Evolutionary conservation across 1,140 invertebrate genomes (phyloP).

Genomic region (Chelonus insularis): DNA sequence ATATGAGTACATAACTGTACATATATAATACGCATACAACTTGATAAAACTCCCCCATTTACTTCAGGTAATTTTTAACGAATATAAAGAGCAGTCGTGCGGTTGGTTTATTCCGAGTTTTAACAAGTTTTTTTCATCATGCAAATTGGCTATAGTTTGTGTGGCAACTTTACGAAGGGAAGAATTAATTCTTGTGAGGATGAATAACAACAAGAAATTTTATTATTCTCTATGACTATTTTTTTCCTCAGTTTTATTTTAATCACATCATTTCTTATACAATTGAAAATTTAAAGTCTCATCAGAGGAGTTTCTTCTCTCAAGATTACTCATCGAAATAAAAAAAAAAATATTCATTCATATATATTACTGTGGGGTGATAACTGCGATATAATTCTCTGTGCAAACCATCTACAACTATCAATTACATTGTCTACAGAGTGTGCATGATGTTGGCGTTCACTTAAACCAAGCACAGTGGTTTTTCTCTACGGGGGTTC

Average conservation of each 20-base stretch:
- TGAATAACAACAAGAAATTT: slow-evolving; percentile 7
- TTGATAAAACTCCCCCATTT: background rate
- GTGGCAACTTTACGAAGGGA: background rate
- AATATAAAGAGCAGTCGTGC: slow-evolving; percentile 14
- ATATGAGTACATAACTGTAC: no score
- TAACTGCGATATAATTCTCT: slow-evolving; percentile 46
- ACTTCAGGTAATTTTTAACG: background rate
- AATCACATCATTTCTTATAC: no score
- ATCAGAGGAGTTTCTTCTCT: no score
- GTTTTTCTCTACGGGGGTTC: slow-evolving; percentile 15
- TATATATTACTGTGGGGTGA: background rate
- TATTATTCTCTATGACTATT: background rate
- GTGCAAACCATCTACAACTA: slow-evolving; percentile 41
- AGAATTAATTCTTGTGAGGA: background rate
- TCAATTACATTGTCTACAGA: slow-evolving; percentile 41
- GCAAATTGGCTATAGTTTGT: slow-evolving; percentile 53
- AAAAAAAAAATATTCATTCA: no score
- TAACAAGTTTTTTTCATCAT: slow-evolving; percentile 44
- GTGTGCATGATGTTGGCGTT: slow-evolving; percentile 20
- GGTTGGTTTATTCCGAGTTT: slow-evolving; percentile 52
- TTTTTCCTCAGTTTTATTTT: no score
- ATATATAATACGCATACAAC: no score
- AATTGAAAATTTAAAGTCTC: no score
- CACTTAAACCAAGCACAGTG: background rate
- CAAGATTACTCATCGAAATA: no score